These are phyloP conservation scores for Aphrocallistes beatrix DNA, from an alignment of 37 sponge, comb jelly and placozoan species.

Conservation along the genomic window DNA sequence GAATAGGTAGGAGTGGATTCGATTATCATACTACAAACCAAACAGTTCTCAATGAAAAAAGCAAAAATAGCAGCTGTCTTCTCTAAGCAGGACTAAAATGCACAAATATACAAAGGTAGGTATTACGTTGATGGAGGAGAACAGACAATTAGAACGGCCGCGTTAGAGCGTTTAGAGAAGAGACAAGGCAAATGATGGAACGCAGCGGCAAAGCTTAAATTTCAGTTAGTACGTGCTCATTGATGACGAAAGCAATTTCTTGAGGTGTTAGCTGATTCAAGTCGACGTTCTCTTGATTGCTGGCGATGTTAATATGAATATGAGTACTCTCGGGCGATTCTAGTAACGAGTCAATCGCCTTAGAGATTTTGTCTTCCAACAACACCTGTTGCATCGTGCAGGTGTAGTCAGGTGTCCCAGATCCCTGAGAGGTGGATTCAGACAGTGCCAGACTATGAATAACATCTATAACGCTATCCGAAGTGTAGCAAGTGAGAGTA, in stretches of 20 bases:
- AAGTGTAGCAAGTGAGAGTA: not conserved
- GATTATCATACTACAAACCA: not conserved
- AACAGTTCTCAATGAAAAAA: not conserved
- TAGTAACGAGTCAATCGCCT: not conserved
- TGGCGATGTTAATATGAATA: not conserved
- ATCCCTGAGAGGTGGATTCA: not conserved
- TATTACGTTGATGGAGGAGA: too few relatives aligned
- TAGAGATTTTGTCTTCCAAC: not conserved
- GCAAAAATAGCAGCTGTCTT: not conserved
- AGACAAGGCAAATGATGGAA: not conserved
- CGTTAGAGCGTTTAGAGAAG: too few relatives aligned
- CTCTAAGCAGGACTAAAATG: not conserved
- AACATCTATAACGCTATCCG: not conserved
- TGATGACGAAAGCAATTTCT: not conserved
- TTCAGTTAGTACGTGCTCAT: not conserved
- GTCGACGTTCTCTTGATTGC: not conserved
- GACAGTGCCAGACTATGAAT: not conserved
- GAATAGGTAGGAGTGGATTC: not conserved
- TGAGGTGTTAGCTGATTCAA: not conserved
- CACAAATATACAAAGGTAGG: not conserved
- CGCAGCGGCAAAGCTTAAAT: not conserved
- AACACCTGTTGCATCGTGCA: not conserved
- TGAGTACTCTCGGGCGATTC: not conserved
- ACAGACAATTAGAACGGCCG: too few relatives aligned
- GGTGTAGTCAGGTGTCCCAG: not conserved